These are phyloP conservation scores for Rhinophrynus dorsalis DNA, from an alignment of 2,797 vertebrate species.

Conservation along the genomic window DNA sequence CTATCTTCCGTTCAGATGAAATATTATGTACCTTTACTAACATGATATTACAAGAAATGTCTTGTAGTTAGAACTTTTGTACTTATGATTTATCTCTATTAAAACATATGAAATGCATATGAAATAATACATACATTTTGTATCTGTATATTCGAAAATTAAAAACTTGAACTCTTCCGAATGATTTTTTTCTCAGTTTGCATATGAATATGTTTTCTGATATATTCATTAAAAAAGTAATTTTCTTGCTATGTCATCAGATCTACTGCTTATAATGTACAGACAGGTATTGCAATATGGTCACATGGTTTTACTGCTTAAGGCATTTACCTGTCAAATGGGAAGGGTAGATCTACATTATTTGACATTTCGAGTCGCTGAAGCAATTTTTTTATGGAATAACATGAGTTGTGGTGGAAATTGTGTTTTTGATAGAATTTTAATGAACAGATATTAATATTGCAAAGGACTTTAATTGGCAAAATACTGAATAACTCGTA, in stretches of 20 bases:
- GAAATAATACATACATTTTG: background rate
- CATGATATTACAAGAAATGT: conserved; percentile 14
- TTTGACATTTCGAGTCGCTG: conserved; percentile 50
- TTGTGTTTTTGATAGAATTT: conserved; percentile 51
- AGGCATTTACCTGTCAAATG: conserved; percentile 47
- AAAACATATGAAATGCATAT: background rate
- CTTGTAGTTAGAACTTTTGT: background rate
- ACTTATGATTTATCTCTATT: background rate
- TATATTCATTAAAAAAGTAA: conserved; percentile 51
- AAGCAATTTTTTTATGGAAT: conserved; percentile 38
- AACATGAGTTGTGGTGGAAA: conserved; percentile 46
- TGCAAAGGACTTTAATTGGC: conserved; percentile 26
- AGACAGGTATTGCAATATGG: conserved; percentile 45
- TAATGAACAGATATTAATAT: conserved; percentile 29
- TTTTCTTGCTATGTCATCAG: conserved; percentile 53
- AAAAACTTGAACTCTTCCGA: background rate
- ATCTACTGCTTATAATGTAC: conserved; percentile 52
- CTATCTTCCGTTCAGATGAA: conserved; percentile 23
- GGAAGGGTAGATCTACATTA: conserved; percentile 37
- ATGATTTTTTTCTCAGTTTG: conserved; percentile 60
- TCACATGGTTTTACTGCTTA: conserved; percentile 53
- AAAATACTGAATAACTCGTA: background rate
- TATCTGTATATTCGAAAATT: background rate
- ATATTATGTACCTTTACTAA: conserved; percentile 10
- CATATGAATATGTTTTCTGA: conserved; percentile 31